Evolutionary conservation across 30 jellyfish, hydroid and myxozoan genomes (phyloP).

Genomic region (Pseudorhiza aurosa): DNA sequence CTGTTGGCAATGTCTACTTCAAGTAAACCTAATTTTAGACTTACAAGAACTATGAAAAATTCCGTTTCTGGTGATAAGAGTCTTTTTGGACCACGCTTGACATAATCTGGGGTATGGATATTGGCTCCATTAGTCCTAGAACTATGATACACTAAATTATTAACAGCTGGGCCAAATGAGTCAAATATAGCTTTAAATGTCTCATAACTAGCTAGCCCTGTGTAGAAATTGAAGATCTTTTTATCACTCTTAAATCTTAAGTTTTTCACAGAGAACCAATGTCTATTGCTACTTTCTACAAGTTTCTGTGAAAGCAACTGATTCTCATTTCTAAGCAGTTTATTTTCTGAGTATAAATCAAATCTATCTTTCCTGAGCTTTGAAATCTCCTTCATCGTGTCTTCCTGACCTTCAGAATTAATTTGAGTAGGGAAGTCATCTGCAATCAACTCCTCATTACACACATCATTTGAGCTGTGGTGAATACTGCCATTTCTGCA

Average conservation of each 20-base stretch:
- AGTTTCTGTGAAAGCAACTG: neutral
- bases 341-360: neutral
- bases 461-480: too few species aligned
- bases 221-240: slow-evolving; percentile 21
- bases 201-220: slow-evolving; percentile 27
- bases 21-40: slow-evolving; percentile 44
- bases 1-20: slow-evolving; percentile 49
- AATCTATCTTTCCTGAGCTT: too few species aligned
- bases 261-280: too few species aligned
- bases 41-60: slow-evolving; percentile 26
- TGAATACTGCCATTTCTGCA: too few species aligned
- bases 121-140: slow-evolving; percentile 18
- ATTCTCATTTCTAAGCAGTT: neutral
- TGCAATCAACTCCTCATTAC: too few species aligned
- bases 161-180: slow-evolving; percentile 28
- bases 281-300: neutral
- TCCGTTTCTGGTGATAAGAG: slow-evolving; percentile 15
- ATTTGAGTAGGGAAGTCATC: too few species aligned
- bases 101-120: slow-evolving; percentile 1
- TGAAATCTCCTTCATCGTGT: neutral
- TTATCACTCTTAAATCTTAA: neutral
- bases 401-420: slow-evolving; percentile 1
- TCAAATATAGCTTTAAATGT: slow-evolving; percentile 13
- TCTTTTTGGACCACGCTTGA: slow-evolving; percentile 27
- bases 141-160: neutral